Evolutionary conservation across 1,140 invertebrate genomes (phyloP).

Genomic region (Heliothis virescens): DNA sequence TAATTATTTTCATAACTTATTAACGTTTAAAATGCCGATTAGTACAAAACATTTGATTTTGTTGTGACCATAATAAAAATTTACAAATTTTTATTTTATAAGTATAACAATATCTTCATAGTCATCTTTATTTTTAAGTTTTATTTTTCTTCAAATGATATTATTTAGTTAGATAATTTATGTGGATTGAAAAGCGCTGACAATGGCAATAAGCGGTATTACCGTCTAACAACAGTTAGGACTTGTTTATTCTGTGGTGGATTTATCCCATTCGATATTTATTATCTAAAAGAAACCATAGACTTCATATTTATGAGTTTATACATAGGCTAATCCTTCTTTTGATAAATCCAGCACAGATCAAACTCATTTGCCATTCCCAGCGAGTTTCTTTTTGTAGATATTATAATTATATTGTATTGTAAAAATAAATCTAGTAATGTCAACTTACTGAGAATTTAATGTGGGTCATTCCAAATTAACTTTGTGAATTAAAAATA

Average conservation of each 20-base stretch:
- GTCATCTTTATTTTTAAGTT: conserved; percentile 45
- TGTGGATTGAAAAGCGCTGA: background rate
- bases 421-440: background rate
- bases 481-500: conserved; percentile 27
- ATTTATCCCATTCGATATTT: background rate
- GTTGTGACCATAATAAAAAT: conserved; percentile 53
- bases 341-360: background rate
- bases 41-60: conserved; percentile 59
- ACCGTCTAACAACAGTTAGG: background rate
- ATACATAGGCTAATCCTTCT: background rate
- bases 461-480: conserved; percentile 27
- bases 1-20: conserved; percentile 49
- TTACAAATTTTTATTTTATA: conserved; percentile 50
- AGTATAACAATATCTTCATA: conserved; percentile 41
- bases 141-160: conserved; percentile 39
- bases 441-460: background rate
- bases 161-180: conserved; percentile 36
- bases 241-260: background rate
- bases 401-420: background rate
- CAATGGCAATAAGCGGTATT: background rate
- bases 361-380: background rate
- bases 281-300: too few relatives aligned
- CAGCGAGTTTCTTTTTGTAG: background rate
- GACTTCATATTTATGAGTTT: too few relatives aligned
- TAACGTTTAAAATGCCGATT: conserved; percentile 52